phyloP scores from a whole-genome alignment of 2,797 vertebrate species.

The Lerista edwardsae region DNA sequence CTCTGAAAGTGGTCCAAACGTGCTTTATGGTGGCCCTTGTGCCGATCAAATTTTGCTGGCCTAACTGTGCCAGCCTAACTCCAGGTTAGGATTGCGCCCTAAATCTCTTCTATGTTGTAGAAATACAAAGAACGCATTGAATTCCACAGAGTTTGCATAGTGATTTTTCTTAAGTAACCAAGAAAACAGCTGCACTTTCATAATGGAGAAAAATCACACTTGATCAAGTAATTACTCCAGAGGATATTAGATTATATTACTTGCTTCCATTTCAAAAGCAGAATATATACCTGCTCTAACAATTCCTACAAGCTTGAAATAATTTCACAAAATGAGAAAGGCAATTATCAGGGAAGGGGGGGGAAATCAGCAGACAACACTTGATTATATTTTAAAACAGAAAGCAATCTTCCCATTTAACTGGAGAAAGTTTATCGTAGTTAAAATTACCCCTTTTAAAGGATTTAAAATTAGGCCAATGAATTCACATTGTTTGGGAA shows the following conservation, averaged over 20 bases:
- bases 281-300: slow-evolving; percentile 55
- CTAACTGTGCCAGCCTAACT: too few species aligned
- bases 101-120: background rate
- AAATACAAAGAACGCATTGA: slow-evolving; percentile 50
- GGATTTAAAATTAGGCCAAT: slow-evolving; percentile 58
- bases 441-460: slow-evolving; percentile 63
- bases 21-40: too few species aligned
- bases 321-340: slow-evolving; percentile 76
- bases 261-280: slow-evolving; percentile 58
- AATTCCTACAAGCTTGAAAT: slow-evolving; percentile 67
- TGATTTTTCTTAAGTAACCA: slow-evolving; percentile 63
- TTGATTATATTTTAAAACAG: slow-evolving; percentile 68
- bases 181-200: slow-evolving; percentile 79
- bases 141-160: slow-evolving; percentile 80
- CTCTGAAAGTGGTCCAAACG: too few species aligned
- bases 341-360: slow-evolving; percentile 75
- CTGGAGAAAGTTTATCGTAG: slow-evolving; percentile 59
- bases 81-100: too few species aligned
- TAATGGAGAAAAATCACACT: slow-evolving; percentile 70
- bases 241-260: slow-evolving; percentile 68
- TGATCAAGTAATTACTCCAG: slow-evolving; percentile 73
- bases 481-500: slow-evolving; percentile 61
- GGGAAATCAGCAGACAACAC: slow-evolving; percentile 59
- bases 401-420: slow-evolving; percentile 69
- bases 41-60: too few species aligned